phyloP scores from a whole-genome alignment of 92 coral and sea anemone species.

The Hydrozoanthus gracilis region DNA sequence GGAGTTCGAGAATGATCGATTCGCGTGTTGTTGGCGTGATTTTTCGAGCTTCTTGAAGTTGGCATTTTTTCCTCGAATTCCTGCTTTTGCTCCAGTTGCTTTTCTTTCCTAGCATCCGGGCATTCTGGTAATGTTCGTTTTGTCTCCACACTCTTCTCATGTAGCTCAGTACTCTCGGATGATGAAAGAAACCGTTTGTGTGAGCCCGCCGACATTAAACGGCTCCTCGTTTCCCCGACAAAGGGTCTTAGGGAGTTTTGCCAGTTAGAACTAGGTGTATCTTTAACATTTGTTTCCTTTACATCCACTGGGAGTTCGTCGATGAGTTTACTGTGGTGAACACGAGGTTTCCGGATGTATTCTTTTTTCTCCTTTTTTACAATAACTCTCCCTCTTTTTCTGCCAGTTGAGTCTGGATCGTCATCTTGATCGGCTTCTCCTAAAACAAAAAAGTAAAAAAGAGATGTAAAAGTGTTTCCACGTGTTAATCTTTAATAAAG shows the following conservation, averaged over 20 bases:
- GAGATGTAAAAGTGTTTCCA: too few relatives aligned
- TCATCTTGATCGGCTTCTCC: constrained; percentile 14
- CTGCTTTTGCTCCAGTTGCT: constrained; percentile 7
- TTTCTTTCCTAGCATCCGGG: background rate
- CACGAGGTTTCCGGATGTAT: constrained; percentile 56
- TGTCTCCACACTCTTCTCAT: background rate
- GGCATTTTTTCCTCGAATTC: constrained; percentile 19
- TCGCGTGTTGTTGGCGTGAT: background rate
- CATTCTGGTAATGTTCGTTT: background rate
- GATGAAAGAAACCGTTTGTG: constrained; percentile 13
- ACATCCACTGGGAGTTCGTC: constrained; percentile 37
- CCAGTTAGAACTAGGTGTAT: constrained; percentile 37
- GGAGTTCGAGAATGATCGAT: constrained; percentile 4
- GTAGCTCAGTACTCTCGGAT: constrained; percentile 29
- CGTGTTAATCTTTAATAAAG: too few relatives aligned
- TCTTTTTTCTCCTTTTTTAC: constrained; percentile 71
- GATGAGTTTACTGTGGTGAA: constrained; percentile 64
- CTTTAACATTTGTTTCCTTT: constrained; percentile 29
- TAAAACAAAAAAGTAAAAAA: background rate
- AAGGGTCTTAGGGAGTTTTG: constrained; percentile 28
- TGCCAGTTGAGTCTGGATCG: constrained; percentile 23
- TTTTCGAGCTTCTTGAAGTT: background rate
- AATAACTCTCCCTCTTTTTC: constrained; percentile 35
- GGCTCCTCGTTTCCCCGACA: constrained; percentile 31
- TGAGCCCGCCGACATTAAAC: constrained; percentile 36